phyloP scores from a whole-genome alignment of 1,140 invertebrate species.

The Brevipalpus yothersi region DNA sequence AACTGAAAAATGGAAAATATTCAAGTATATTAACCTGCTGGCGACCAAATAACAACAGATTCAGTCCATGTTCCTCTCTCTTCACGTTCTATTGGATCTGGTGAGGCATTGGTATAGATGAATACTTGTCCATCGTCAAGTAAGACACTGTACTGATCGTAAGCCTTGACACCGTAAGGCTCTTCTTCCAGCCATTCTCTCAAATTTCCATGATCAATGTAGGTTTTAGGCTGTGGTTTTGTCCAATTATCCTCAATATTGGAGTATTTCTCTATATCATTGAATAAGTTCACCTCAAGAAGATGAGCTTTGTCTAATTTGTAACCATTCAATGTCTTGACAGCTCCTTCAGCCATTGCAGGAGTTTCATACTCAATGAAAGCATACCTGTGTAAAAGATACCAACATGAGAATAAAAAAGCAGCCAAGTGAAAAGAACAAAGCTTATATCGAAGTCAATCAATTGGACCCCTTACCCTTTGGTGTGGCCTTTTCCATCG shows the following conservation, averaged over 20 bases:
- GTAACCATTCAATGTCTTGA: constrained; percentile 64
- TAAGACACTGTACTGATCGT: constrained; percentile 82
- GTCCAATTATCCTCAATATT: constrained; percentile 79
- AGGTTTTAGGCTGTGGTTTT: constrained; percentile 57
- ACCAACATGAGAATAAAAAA: constrained; percentile 7
- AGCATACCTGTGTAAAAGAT: constrained; percentile 36
- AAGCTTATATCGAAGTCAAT: not conserved
- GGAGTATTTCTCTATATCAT: constrained; percentile 84
- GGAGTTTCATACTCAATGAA: constrained; percentile 75
- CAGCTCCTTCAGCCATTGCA: constrained; percentile 53
- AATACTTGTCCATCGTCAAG: constrained; percentile 52
- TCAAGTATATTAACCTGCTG: constrained; percentile 3
- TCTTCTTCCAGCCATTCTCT: constrained; percentile 72
- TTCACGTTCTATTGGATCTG: constrained; percentile 55
- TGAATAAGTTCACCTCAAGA: constrained; percentile 82
- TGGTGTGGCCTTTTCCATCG: constrained; percentile 54
- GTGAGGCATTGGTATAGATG: constrained; percentile 68
- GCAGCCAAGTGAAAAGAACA: not conserved
- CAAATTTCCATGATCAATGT: constrained; percentile 52
- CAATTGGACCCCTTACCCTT: constrained; percentile 34
- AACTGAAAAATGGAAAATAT: constrained; percentile 5
- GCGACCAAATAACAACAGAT: constrained; percentile 8
- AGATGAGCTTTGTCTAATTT: constrained; percentile 90
- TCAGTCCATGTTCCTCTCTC: constrained; percentile 30
- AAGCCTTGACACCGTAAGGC: constrained; percentile 34